Base-by-base conservation (phyloP, 2,113 vertebrate species). In the Ochotona princeps region DNA sequence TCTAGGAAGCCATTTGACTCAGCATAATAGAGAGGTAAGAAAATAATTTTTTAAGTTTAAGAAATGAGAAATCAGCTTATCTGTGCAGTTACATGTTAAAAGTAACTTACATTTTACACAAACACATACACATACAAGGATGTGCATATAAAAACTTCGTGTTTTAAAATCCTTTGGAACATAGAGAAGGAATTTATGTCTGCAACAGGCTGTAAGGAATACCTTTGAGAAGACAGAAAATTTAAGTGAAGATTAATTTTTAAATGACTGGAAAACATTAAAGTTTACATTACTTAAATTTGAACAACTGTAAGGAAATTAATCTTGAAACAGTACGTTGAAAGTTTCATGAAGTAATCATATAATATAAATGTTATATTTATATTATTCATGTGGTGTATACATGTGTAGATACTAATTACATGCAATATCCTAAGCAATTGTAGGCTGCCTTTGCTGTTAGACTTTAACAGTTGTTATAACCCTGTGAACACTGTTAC, bases 31-130 rank as follows among this genome's bases (percentile, higher is more conserved):
- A 74, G 15, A 70, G 38, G 9, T 70, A 74, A 94, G 60, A 86
- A 79, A 86, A 73, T 75, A 67, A 57, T 28, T 54, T 35, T 85
- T 90, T 70, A 18, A 70, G 23, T 23, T 81, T 75, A 30, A 25
- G 28, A 90, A 74, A 74, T 90, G 65, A 73, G 78, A 66, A 86
- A 86, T 93, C 85, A 54, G n/a, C 84, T 80, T 5, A 61, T 89
- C 21, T 84, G 23, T 94, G 5, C 25, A 32, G 47, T 35, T 93
- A 57, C 13, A 26, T 80, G 44, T 49, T 81, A 67, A 67, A 75
- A 61, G 74, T 44, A 67, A 10, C n/a, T 82, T 81, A 85, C 54
- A 85, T 23, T 80, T 69, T 89, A 63, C 18, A 63, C 63, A n/a
- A 63, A 70, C 70, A 47, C 32, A 63, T 13, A 63, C 63, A n/a